Evolutionary conservation across 2,888 invertebrate genomes (phyloP).

Genomic region (Caenorhabditis sinica): DNA sequence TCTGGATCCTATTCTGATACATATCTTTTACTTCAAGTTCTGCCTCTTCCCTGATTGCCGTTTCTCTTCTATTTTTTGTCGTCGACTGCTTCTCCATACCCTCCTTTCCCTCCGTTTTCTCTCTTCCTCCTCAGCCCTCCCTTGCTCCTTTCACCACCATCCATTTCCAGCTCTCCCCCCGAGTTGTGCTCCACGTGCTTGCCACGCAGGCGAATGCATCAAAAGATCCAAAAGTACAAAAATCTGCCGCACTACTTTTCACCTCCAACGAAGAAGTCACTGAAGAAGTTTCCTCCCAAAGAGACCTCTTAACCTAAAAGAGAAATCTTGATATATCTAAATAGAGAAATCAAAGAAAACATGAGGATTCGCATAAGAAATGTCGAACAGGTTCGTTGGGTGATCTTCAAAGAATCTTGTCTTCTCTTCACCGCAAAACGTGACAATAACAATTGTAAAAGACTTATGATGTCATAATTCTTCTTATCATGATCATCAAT

Average conservation of each 20-base stretch:
- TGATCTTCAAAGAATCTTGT: conserved; percentile 2
- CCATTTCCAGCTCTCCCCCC: conserved; percentile 20
- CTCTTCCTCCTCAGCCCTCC: conserved; percentile 12
- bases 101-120: conserved; percentile 9
- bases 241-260: conserved; percentile 55
- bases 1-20: conserved; percentile 1
- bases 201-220: conserved; percentile 63
- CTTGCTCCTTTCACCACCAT: neutral
- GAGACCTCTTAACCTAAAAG: neutral
- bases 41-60: neutral
- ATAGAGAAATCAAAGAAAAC: neutral
- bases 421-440: conserved; percentile 25
- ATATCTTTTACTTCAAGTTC: neutral
- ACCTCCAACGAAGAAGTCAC: conserved; percentile 27
- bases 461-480: conserved; percentile 21
- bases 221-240: conserved; percentile 50
- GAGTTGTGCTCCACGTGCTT: conserved; percentile 56
- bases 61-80: conserved; percentile 14
- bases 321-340: neutral
- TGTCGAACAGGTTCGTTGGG: conserved; percentile 52
- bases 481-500: conserved; percentile 15
- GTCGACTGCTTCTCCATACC: conserved; percentile 1
- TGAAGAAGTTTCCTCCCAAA: conserved; percentile 31
- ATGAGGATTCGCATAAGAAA: conserved; percentile 63
- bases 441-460: conserved; percentile 38